Base-by-base conservation (phyloP, 2,888 invertebrate species). In the Orthosia gothica region DNA sequence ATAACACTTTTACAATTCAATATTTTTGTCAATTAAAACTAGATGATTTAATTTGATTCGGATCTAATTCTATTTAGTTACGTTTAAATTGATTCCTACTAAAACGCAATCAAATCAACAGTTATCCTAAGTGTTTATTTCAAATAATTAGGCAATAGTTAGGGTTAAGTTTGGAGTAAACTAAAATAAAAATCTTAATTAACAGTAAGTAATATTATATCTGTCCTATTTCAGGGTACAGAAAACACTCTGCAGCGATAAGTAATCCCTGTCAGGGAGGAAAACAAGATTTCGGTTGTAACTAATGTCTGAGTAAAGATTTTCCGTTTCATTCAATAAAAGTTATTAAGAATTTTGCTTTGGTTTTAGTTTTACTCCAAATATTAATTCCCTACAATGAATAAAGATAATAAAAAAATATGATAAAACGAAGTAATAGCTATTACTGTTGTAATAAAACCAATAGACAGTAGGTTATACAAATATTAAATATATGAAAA, bases 151-250 rank as follows among this genome's bases (percentile, higher is more conserved):
- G 9, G 26, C 16, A 16, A 49, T 49, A 9, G 20, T 73, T 49
- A 40, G 26, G 3, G 45, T 62, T 69, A 55, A 59, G 58, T 81
- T 88, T 88, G 89, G 88, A 90, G 90, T 90, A 88, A 90, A 88
- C 85, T 79, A 77, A 45, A 62, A 73, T 78, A 69, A 70, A 82
- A 74, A 57, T 54, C 58, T 74, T 55, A 11, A 66, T 72, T 73
- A 73, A 76, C 49, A 67, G 47, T 79, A 40, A 65, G 50, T 79
- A 78, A 79, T 81, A 74, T 83, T 85, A 83, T 85, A 73, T 89
- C 81, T 89, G 82, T 89, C 89, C 86, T 86, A 81, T 94, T 95
- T 92, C 94, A 95, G 95, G 92, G 77, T 95, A 89, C 85, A 90
- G 87, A 76, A 85, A 82, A 73, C 50, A 77, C 76, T 89, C 90